These are phyloP conservation scores for Hippolais icterina DNA, from an alignment of 2,113 vertebrate genomes.

Conservation along the genomic window DNA sequence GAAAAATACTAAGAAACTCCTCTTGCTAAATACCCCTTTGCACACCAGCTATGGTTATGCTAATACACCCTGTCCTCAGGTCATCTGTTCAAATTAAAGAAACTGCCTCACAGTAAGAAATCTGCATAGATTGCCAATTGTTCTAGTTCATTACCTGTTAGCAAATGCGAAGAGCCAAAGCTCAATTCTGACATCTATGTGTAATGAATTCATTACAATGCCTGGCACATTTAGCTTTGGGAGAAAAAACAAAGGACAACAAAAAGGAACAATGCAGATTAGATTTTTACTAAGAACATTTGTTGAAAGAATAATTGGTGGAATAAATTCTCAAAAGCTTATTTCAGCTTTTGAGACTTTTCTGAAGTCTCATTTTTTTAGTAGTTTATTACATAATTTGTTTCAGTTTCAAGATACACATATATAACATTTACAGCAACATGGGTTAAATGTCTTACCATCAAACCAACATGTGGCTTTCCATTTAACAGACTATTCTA, in stretches of 20 bases:
- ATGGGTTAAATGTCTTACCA: background rate
- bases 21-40: background rate
- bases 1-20: background rate
- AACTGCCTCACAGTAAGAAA: slow-evolving; percentile 43
- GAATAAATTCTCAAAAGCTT: background rate
- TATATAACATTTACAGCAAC: background rate
- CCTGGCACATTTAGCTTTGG: background rate
- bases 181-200: background rate
- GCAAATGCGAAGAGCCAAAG: slow-evolving; percentile 27
- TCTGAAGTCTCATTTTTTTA: background rate
- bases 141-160: slow-evolving; percentile 44
- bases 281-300: background rate
- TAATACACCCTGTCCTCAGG: background rate
- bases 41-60: background rate
- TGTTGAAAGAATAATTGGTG: background rate
- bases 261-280: background rate
- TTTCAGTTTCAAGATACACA: background rate
- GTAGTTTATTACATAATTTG: background rate
- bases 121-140: slow-evolving; percentile 7
- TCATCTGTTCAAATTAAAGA: slow-evolving; percentile 37
- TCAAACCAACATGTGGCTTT: background rate
- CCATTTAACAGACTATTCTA: background rate
- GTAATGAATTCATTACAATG: slow-evolving; percentile 11
- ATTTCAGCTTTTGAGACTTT: background rate
- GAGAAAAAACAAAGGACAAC: background rate